Evolutionary conservation across 1,140 invertebrate species (phyloP).

Genomic region (Rhagoletis pomonella): DNA sequence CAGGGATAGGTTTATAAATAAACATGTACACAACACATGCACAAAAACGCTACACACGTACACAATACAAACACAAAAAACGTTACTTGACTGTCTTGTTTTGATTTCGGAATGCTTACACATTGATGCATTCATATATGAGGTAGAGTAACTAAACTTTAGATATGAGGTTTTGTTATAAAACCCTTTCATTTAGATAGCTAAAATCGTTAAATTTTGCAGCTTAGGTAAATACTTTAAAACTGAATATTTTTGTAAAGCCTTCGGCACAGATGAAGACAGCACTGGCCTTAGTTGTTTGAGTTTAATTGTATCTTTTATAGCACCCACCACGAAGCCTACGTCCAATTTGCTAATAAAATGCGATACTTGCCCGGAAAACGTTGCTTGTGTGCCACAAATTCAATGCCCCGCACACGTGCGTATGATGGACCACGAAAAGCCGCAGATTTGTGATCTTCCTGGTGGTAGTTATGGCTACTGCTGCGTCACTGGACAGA

Average conservation of each 20-base stretch:
- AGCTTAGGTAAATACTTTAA: too few species aligned
- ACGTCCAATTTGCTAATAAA: constrained; percentile 61
- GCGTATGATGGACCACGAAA: constrained; percentile 71
- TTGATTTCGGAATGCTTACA: too few species aligned
- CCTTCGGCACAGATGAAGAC: too few species aligned
- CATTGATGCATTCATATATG: too few species aligned
- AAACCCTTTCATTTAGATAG: neutral
- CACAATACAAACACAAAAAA: too few species aligned
- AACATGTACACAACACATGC: too few species aligned
- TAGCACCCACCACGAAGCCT: constrained; percentile 3
- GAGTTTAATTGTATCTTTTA: neutral
- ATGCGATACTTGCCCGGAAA: constrained; percentile 72
- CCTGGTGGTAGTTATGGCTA: constrained; percentile 74
- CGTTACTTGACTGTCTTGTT: too few species aligned
- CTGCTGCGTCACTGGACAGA: constrained; percentile 78
- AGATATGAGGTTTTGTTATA: neutral
- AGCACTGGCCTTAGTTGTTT: too few species aligned
- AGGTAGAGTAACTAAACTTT: too few species aligned
- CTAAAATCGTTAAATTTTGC: neutral
- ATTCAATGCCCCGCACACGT: constrained; percentile 80
- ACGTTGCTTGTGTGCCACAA: constrained; percentile 76
- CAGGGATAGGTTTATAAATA: too few species aligned
- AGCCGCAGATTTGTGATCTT: constrained; percentile 75
- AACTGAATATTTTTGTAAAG: too few species aligned
- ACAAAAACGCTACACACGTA: too few species aligned